A percentile compares a stretch with the other conserved stretches of the same genome.
These are phyloP conservation scores for Uloborus diversus DNA, from an alignment of 1,140 invertebrate genomes.

Conservation along the genomic window DNA sequence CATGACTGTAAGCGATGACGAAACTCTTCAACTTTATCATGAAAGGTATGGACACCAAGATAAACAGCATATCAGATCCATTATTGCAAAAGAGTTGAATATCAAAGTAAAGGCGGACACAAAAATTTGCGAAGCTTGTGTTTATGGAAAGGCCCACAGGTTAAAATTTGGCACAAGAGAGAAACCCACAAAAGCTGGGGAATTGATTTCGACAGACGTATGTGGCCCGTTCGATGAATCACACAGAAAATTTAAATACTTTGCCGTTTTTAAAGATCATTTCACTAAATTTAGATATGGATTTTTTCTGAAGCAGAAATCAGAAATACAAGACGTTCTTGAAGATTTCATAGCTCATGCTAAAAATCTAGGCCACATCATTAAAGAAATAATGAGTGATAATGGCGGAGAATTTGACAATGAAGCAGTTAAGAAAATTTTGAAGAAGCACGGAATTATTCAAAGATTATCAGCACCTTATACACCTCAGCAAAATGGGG, in stretches of 20 bases:
- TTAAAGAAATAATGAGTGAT: conserved; percentile 33
- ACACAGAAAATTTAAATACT: no score
- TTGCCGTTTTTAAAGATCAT: no score
- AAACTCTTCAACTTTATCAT: neutral
- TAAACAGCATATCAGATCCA: neutral
- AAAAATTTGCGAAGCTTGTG: conserved; percentile 7
- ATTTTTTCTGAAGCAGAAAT: conserved; percentile 40
- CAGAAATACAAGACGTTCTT: neutral
- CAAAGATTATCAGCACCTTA: conserved; percentile 49
- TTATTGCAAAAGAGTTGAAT: neutral
- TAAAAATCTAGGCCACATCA: neutral
- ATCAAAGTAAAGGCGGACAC: neutral
- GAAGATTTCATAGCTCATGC: conserved; percentile 9
- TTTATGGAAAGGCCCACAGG: conserved; percentile 17
- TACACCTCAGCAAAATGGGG: no score
- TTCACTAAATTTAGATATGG: conserved; percentile 10
- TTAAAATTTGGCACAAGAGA: conserved; percentile 6
- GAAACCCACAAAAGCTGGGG: conserved; percentile 1
- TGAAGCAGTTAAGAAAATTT: conserved; percentile 1
- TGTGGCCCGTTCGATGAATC: no score
- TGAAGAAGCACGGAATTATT: conserved; percentile 20
- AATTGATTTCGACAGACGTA: conserved; percentile 26
- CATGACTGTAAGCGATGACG: neutral
- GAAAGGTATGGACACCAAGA: neutral
- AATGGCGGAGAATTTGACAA: conserved; percentile 53